Base-by-base conservation (phyloP, 2,888 invertebrate species). In the Rotaria sp. region DNA sequence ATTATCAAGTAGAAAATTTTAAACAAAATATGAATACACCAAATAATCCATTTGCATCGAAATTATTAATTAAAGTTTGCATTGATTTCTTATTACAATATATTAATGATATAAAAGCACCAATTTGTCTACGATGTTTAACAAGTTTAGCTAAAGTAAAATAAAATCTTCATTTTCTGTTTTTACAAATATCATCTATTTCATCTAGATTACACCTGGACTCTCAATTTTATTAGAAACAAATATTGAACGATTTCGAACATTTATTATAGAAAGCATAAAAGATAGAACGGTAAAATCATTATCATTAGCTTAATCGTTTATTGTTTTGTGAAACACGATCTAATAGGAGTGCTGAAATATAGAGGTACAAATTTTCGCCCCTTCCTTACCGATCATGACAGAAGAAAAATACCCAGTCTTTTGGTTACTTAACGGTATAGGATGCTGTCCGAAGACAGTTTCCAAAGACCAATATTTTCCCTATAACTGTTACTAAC, bases 221-320 rank as follows among this genome's bases (percentile, higher is more conserved):
- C 45, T 75, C 26, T 75, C 24, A 2, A 45, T 75, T 41, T 21
- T 75, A 41, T 45, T 75, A 41, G 75, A 75, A 41, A 45, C 38
- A 41, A 75, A 75, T 26, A 45, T 75, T 45, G 41, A 75, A 75
- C 75, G 45, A 41, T 75, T 75, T 75, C 75, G 75, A 8, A 75
- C 41, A 41, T 75, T 75, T 75, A 75, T 75, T 26, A 75, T 75
- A 41, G 41, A 75, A 41, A 75, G 26, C 26, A 75, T 75, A 1
- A 38, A 75, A 75, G 45, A 75, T 45, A 41, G 75, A 75, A 75
- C 41, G 26, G 75, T 75, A 75, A 50, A 50, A 18, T 50, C 50
- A n/a, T n/a, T n/a, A n/a, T n/a, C n/a, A n/a, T n/a, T n/a, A n/a
- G n/a, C n/a, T n/a, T n/a, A n/a, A n/a, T n/a, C n/a, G n/a, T n/a